Base-by-base conservation (phyloP, 2,113 vertebrate genomes). In the Corydoras sp. region DNA sequence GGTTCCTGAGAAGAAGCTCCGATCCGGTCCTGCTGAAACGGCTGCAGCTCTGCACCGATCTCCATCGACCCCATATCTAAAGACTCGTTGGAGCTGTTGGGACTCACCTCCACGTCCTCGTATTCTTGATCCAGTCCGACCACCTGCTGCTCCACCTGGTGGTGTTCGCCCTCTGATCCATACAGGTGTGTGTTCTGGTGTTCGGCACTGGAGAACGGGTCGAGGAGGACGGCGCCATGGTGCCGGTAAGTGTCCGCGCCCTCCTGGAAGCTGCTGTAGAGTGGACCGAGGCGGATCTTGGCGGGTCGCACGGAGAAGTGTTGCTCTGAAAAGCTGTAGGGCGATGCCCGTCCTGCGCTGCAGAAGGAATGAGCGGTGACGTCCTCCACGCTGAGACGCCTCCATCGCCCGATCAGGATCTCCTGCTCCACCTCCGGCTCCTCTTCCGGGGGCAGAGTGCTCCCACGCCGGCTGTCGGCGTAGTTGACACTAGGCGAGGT, bases 231-330 rank as follows among this genome's bases (percentile, higher is more conserved):
- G 12, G 67, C 61, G 1, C 86, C 82, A n/a, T 79, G 91, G 14
- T 89, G 92, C 71, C 91, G 92, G 83, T 93, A 93, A 58, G 91
- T 90, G 69, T 98, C 94, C 0, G 94, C 93, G 7, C 92, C 95
- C 79, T 98, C 97, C 0, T 95, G 95, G 89, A 96, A 98, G 85
- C 94, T 96, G 67, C 94, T 94, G 35, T 97, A 99, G 62, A 97
- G 89, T 1, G 94, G 94, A 60, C 94, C 94, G 6, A 92, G 85
- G 2, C 91, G 88, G 72, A 92, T 93, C 79, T 93, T 90, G 18
- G 92, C 84, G 0, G 94, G 92, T 62, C 93, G 90, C 4, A 89
- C 80, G 0, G 86, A 83, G 81, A 91, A 90, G 76, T 94, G 96
- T 87, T 95, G 94, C 84, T 98, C 94, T 0, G 93, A 92, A 86